Percentiles rank a stretch among this genome's conserved stretches.
Conservation (phyloP, 2,797 vertebrate genomes). For the Muraenolepis orangiensis region DNA sequence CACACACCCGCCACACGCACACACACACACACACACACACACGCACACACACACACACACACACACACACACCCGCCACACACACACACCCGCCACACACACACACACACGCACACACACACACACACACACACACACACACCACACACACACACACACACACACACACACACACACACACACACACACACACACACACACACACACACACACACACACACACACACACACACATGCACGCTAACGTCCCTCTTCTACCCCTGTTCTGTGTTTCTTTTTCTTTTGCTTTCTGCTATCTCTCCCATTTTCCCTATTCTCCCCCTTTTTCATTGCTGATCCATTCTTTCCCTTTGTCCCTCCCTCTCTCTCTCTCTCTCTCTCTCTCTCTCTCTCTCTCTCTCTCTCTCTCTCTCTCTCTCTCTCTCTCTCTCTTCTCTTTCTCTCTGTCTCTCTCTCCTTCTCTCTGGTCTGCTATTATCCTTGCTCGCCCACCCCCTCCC, state of each 20-base stretch:
- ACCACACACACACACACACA: neutral
- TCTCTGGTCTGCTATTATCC: neutral
- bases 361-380: slow-evolving; percentile 53
- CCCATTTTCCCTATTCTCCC: slow-evolving; percentile 18
- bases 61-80: too few species aligned
- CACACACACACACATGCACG: neutral
- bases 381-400: neutral
- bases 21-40: slow-evolving; percentile 2
- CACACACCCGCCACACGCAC: neutral
- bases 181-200: neutral
- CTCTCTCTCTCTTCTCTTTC: neutral
- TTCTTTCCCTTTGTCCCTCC: neutral
- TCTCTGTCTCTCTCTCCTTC: neutral
- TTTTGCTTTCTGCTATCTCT: slow-evolving; percentile 18
- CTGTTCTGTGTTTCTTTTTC: slow-evolving; percentile 9
- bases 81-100: too few species aligned
- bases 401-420: neutral
- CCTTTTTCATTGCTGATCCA: slow-evolving; percentile 46
- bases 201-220: slow-evolving; percentile 4
- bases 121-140: neutral
- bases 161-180: neutral
- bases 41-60: neutral
- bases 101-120: neutral
- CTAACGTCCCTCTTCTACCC: slow-evolving; percentile 28
- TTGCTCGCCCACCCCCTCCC: neutral